A percentile compares a stretch with the other conserved stretches of the same genome.
phyloP scores from a whole-genome alignment of 2,113 vertebrate species.

The Ceyx cyanopectus region DNA sequence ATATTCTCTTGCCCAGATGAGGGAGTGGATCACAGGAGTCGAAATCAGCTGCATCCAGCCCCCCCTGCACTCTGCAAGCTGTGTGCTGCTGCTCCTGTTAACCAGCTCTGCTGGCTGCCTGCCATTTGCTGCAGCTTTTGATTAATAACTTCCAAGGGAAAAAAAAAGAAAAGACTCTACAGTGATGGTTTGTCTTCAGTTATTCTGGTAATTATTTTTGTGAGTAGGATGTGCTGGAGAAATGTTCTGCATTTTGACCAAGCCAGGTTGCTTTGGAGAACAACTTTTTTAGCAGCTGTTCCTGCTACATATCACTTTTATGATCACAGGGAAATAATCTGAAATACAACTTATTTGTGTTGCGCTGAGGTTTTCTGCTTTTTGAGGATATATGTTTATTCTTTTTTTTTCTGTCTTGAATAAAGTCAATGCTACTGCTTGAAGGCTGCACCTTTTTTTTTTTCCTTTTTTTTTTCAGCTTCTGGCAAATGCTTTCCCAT shows the following conservation, averaged over 20 bases:
- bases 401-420: not conserved
- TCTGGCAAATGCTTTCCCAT: not conserved
- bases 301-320: conserved; percentile 9
- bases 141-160: conserved; percentile 18
- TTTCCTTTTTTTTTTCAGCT: not conserved
- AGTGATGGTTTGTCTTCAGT: conserved; percentile 27
- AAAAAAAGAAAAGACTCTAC: conserved; percentile 32
- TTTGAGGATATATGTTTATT: not conserved
- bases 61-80: not conserved
- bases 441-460: not conserved
- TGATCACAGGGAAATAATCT: not conserved
- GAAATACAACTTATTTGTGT: conserved; percentile 41
- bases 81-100: not conserved
- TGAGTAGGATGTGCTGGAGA: not conserved
- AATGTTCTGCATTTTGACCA: conserved; percentile 17
- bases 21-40: not conserved
- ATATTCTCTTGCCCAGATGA: not conserved
- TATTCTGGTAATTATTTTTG: conserved; percentile 38
- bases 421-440: not conserved
- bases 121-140: not conserved
- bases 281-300: conserved; percentile 35
- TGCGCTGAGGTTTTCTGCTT: not conserved
- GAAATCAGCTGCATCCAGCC: not conserved
- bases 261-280: not conserved
- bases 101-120: not conserved